Evolutionary conservation across 2,888 invertebrate species (phyloP).

Genomic region (Anagyrus pseudococci): DNA sequence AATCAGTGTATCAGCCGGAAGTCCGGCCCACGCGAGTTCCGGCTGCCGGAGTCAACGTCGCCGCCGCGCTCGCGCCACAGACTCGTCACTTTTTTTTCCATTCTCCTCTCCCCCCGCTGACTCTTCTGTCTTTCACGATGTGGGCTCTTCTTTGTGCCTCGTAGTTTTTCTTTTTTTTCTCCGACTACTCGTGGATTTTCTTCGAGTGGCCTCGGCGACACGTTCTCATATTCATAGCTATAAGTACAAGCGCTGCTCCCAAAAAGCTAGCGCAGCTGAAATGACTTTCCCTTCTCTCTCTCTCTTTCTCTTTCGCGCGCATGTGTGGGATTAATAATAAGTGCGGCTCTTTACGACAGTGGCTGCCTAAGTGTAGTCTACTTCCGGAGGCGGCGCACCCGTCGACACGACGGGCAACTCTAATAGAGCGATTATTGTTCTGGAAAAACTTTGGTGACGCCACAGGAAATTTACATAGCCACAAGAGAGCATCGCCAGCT

Average conservation of each 20-base stretch:
- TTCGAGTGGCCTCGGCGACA: background rate
- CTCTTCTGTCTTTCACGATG: background rate
- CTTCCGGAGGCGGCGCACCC: background rate
- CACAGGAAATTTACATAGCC: background rate
- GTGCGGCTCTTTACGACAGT: background rate
- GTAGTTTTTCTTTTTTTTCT: conserved; percentile 1
- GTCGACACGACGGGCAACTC: no score
- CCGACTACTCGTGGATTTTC: background rate
- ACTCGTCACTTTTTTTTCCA: conserved; percentile 13
- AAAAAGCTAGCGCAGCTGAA: conserved; percentile 13
- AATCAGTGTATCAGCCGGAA: conserved; percentile 60
- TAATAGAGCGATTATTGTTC: background rate
- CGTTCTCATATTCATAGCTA: background rate
- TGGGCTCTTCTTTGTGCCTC: background rate
- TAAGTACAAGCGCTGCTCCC: no score
- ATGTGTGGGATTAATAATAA: background rate
- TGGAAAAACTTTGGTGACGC: background rate
- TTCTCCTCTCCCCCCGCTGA: background rate
- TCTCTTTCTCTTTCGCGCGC: background rate
- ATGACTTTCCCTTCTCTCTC: background rate
- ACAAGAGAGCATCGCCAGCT: background rate
- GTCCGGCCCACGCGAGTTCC: conserved; percentile 62
- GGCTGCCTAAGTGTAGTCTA: background rate
- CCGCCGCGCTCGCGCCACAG: conserved; percentile 19
- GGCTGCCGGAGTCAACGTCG: no score